A percentile compares a stretch with the other conserved stretches of the same genome.
Evolutionary conservation across 2,113 vertebrate genomes (phyloP).

Genomic region (Antennarius striatus): DNA sequence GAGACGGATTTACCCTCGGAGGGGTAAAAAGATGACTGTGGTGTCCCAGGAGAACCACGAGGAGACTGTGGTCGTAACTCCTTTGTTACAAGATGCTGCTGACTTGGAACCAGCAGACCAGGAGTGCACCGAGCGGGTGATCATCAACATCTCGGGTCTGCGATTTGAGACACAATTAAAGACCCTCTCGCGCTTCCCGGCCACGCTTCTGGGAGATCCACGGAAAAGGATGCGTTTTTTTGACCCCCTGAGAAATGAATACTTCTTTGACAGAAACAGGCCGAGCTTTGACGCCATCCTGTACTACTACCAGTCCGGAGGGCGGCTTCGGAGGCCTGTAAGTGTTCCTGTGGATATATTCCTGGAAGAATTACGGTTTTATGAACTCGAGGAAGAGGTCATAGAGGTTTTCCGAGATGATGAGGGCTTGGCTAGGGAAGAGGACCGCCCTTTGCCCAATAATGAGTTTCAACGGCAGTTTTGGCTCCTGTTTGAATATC

Average conservation of each 20-base stretch:
- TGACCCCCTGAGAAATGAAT: slow-evolving; percentile 90
- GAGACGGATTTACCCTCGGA: slow-evolving; percentile 59
- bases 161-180: slow-evolving; percentile 93
- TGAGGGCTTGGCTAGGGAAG: slow-evolving; percentile 87
- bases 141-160: slow-evolving; percentile 94
- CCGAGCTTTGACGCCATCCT: slow-evolving; percentile 94
- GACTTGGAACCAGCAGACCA: slow-evolving; percentile 71
- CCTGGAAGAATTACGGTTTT: slow-evolving; percentile 92
- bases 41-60: slow-evolving; percentile 75
- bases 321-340: slow-evolving; percentile 86
- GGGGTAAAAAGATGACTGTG: slow-evolving; percentile 77
- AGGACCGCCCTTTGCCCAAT: slow-evolving; percentile 86
- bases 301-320: slow-evolving; percentile 94
- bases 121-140: slow-evolving; percentile 86
- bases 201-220: slow-evolving; percentile 90
- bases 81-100: slow-evolving; percentile 58
- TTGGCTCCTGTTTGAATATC: slow-evolving; percentile 91
- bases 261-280: slow-evolving; percentile 94
- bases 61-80: slow-evolving; percentile 67
- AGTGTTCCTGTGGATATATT: slow-evolving; percentile 94
- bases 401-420: slow-evolving; percentile 87
- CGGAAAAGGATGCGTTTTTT: slow-evolving; percentile 91
- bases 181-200: slow-evolving; percentile 89
- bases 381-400: slow-evolving; percentile 86
- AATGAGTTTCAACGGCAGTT: slow-evolving; percentile 86